Evolutionary conservation across 2,888 invertebrate genomes (phyloP).

Genomic region (Theretra japonica): DNA sequence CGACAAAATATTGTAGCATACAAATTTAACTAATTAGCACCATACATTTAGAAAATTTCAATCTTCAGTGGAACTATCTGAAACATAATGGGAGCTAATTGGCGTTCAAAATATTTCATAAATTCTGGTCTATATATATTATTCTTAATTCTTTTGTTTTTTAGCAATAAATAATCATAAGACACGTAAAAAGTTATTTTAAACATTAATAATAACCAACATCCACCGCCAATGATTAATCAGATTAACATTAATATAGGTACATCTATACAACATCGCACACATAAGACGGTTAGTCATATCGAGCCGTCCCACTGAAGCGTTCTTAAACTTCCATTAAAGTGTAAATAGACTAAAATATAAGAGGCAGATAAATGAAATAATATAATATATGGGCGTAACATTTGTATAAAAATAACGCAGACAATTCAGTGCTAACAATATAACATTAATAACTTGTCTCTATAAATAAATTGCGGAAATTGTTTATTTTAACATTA

Average conservation of each 20-base stretch:
- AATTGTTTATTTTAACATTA: too few species aligned
- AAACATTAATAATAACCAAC: neutral
- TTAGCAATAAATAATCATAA: too few species aligned
- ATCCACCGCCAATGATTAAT: neutral
- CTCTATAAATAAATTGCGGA: too few species aligned
- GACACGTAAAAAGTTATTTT: too few species aligned
- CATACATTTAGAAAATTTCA: conserved; percentile 41
- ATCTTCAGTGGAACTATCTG: conserved; percentile 20
- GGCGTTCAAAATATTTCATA: neutral
- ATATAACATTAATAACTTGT: neutral
- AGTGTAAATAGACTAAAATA: neutral
- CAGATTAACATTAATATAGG: neutral
- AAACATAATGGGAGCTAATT: neutral
- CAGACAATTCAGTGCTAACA: conserved; percentile 23
- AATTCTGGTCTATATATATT: neutral
- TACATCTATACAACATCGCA: conserved; percentile 17
- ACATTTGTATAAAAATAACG: conserved; percentile 18
- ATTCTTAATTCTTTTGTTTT: too few species aligned
- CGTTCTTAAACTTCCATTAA: neutral
- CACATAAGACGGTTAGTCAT: neutral
- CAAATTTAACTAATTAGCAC: conserved; percentile 53
- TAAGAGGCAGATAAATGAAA: neutral
- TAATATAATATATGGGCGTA: neutral
- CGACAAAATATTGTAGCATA: conserved; percentile 20
- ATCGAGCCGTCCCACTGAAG: conserved; percentile 15